Evolutionary conservation across 2,888 invertebrate species (phyloP).

Genomic region (Lepidocyrtinus sp.): DNA sequence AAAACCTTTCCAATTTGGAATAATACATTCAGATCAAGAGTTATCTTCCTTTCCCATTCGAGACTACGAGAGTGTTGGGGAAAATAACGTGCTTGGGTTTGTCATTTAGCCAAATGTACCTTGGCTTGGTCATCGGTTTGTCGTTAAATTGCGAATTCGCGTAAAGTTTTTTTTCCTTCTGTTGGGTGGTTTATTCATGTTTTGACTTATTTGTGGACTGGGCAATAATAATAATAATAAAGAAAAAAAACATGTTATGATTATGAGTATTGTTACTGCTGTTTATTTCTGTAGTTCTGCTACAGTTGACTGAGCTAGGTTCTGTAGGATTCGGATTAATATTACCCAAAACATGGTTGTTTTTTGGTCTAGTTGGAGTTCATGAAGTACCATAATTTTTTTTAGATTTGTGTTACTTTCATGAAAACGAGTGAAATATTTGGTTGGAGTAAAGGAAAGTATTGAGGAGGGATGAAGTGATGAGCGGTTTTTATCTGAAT

Average conservation of each 20-base stretch:
- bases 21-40: too few relatives aligned
- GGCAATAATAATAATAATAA: constrained; percentile 19
- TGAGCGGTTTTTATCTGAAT: constrained; percentile 7
- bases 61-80: too few relatives aligned
- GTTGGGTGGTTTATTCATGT: not conserved
- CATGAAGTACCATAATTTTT: not conserved
- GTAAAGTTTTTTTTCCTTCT: not conserved
- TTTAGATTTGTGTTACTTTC: not conserved
- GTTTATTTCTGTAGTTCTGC: not conserved
- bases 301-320: too few relatives aligned
- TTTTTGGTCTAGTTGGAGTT: too few relatives aligned
- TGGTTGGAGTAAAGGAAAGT: not conserved
- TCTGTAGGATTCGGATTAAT: too few relatives aligned
- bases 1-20: too few relatives aligned
- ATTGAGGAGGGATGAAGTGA: constrained; percentile 9
- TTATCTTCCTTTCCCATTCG: too few relatives aligned
- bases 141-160: too few relatives aligned
- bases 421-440: not conserved
- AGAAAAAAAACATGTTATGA: not conserved
- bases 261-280: constrained; percentile 16
- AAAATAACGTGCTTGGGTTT: too few relatives aligned
- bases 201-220: constrained; percentile 6
- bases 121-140: too few relatives aligned
- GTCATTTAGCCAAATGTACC: too few relatives aligned
- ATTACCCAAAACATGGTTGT: too few relatives aligned